These are phyloP conservation scores for Agapornis canus DNA, from an alignment of 2,797 vertebrate species.

Conservation along the genomic window DNA sequence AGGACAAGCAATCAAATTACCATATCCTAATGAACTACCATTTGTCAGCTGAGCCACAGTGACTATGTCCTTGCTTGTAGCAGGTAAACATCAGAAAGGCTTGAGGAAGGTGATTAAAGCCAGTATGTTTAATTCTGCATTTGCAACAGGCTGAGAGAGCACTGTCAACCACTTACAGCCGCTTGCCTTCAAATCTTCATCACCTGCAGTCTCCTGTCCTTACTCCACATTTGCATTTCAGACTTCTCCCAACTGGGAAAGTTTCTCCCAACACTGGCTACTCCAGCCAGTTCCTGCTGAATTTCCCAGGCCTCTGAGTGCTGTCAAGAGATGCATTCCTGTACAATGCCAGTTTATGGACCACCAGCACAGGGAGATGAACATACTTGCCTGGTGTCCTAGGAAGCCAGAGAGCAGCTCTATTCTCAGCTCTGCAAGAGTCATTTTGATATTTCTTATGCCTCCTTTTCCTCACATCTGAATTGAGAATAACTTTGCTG, in stretches of 20 bases:
- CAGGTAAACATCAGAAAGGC: not conserved
- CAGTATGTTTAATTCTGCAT: not conserved
- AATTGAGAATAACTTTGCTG: not conserved
- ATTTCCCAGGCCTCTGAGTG: not conserved
- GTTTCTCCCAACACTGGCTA: not conserved
- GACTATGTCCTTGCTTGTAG: not conserved
- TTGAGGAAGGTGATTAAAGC: not conserved
- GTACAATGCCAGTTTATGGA: not conserved
- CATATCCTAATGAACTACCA: slow-evolving; percentile 16
- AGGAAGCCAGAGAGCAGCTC: not conserved
- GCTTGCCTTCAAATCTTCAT: not conserved
- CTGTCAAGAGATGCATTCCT: not conserved
- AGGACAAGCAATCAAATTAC: slow-evolving; percentile 21
- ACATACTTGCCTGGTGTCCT: not conserved
- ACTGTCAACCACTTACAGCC: not conserved
- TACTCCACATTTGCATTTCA: not conserved
- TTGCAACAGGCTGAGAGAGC: not conserved
- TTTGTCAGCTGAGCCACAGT: not conserved
- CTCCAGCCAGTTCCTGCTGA: not conserved
- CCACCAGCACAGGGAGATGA: not conserved
- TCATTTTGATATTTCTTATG: not conserved
- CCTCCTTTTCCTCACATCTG: not conserved
- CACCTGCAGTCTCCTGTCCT: not conserved
- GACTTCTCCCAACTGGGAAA: not conserved
- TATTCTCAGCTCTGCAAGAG: not conserved